Evolutionary conservation across 2,888 invertebrate species (phyloP).

Genomic region (Dryobota labecula): DNA sequence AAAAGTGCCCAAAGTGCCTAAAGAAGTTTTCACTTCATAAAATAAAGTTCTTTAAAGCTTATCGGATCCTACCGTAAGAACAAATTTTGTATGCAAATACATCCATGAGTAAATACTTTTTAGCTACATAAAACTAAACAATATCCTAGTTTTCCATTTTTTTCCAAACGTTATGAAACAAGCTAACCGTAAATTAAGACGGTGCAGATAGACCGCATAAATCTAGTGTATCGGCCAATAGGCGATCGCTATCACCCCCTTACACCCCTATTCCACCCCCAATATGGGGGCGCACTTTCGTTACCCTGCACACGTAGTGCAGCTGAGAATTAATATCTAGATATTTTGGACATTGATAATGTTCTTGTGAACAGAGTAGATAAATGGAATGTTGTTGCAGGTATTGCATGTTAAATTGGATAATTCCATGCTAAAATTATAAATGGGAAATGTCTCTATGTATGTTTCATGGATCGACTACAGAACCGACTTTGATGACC

Average conservation of each 20-base stretch:
- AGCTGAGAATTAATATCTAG: slow-evolving; percentile 60
- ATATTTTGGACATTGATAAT: slow-evolving; percentile 54
- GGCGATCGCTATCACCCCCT: slow-evolving; percentile 72
- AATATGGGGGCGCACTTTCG: slow-evolving; percentile 58
- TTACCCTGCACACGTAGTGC: slow-evolving; percentile 66
- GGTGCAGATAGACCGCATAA: slow-evolving; percentile 74
- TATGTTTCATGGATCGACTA: not conserved
- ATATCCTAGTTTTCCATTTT: not conserved
- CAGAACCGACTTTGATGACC: not conserved
- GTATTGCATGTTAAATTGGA: slow-evolving; percentile 10
- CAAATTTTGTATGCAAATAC: not conserved
- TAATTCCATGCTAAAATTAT: not conserved
- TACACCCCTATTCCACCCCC: slow-evolving; percentile 33
- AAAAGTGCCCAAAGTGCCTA: no score
- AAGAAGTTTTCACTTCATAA: no score
- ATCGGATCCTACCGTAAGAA: not conserved
- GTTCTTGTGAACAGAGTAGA: slow-evolving; percentile 26
- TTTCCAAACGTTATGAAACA: slow-evolving; percentile 48
- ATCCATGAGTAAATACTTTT: not conserved
- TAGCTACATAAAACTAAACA: not conserved
- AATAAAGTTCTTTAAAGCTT: no score
- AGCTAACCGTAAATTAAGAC: slow-evolving; percentile 75
- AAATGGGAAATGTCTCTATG: no score
- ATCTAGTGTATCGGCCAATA: slow-evolving; percentile 77
- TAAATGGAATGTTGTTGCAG: slow-evolving; percentile 14